phyloP scores from a whole-genome alignment of 2,113 vertebrate species.

The Regulus satrapa region DNA sequence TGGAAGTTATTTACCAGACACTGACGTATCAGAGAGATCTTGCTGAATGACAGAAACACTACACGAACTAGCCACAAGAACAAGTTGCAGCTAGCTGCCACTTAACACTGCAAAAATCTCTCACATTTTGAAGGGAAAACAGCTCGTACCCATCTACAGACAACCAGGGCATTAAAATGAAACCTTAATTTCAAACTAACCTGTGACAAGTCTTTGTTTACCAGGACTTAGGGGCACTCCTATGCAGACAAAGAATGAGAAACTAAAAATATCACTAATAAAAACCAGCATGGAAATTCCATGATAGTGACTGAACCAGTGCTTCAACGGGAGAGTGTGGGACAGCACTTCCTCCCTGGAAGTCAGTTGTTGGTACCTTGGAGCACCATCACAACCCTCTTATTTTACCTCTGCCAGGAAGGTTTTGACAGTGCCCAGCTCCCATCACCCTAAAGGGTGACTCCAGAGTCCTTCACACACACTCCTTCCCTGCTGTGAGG shows the following conservation, averaged over 20 bases:
- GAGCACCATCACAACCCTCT: background rate
- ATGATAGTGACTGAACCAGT: background rate
- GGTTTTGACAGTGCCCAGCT: accelerated
- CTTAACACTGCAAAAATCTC: background rate
- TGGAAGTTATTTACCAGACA: background rate
- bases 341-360: accelerated
- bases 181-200: background rate
- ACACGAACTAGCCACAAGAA: background rate
- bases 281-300: background rate
- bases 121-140: background rate
- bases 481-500: background rate
- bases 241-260: background rate
- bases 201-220: background rate
- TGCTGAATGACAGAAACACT: background rate
- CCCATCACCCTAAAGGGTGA: accelerated
- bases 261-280: background rate
- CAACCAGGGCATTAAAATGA: background rate
- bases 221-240: background rate
- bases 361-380: accelerated
- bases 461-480: background rate
- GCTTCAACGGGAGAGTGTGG: background rate
- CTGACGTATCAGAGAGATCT: too few species aligned
- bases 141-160: background rate
- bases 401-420: background rate
- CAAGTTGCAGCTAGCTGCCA: background rate